phyloP scores from a whole-genome alignment of 92 coral and sea anemone genomes.

The Porites rus region DNA sequence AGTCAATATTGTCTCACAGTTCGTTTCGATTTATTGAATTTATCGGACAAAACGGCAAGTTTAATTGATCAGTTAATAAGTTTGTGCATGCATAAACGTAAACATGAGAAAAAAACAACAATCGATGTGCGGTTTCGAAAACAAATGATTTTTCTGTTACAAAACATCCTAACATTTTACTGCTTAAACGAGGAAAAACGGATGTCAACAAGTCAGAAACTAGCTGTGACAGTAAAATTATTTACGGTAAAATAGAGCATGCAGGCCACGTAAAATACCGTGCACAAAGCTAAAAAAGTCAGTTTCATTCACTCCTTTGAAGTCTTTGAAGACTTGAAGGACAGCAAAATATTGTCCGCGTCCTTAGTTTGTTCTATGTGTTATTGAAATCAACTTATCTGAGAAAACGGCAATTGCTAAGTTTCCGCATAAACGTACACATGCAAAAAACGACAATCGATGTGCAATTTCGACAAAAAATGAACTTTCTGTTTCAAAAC shows the following conservation, averaged over 20 bases:
- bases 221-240: slow-evolving; percentile 6
- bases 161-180: not conserved
- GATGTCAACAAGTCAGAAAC: slow-evolving; percentile 15
- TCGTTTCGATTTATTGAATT: not conserved
- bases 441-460: too few species aligned
- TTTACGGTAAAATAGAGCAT: not conserved
- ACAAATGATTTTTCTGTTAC: too few species aligned
- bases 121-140: too few species aligned
- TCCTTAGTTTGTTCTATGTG: slow-evolving; percentile 27
- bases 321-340: too few species aligned
- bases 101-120: slow-evolving; percentile 18
- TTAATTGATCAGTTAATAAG: slow-evolving; percentile 3
- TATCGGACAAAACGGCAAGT: not conserved
- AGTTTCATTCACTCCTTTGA: not conserved
- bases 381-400: not conserved
- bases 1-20: slow-evolving; percentile 4
- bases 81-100: slow-evolving; percentile 14
- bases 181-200: not conserved
- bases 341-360: slow-evolving; percentile 1
- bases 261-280: not conserved
- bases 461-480: too few species aligned
- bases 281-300: not conserved
- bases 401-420: not conserved
- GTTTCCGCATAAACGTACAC: too few species aligned
- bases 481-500: too few species aligned